Conservation (phyloP, 2,888 invertebrate genomes). For the Zaprionus bogoriensis region DNA sequence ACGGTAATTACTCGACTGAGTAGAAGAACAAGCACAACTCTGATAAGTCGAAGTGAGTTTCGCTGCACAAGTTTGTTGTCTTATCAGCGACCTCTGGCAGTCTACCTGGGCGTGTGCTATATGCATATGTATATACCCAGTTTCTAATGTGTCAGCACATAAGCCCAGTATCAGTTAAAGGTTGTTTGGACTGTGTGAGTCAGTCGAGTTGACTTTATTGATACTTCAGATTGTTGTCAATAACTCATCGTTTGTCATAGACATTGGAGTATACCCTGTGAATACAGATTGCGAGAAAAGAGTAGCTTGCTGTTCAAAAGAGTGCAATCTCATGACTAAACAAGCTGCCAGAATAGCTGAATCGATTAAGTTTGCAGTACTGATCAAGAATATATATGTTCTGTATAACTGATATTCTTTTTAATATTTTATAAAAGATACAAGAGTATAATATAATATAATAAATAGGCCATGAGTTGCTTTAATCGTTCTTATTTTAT, state of each 20-base stretch:
- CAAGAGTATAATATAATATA: no score
- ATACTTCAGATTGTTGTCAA: not conserved
- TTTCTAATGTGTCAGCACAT: not conserved
- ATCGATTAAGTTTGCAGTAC: not conserved
- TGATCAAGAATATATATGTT: not conserved
- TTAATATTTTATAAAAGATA: no score
- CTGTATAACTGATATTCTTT: no score
- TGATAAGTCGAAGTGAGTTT: conserved; percentile 31
- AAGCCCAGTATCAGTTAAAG: not conserved
- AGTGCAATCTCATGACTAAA: not conserved
- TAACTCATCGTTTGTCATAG: conserved; percentile 3
- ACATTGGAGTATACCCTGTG: not conserved
- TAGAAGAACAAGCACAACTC: conserved; percentile 21
- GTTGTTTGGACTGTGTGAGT: conserved; percentile 16
- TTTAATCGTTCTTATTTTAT: no score
- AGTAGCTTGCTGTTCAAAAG: no score
- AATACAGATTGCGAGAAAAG: no score
- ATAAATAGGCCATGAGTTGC: no score
- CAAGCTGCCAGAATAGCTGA: not conserved
- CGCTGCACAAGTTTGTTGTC: conserved; percentile 17
- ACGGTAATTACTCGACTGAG: conserved; percentile 42
- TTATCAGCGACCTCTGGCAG: conserved; percentile 31
- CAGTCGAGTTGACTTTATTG: conserved; percentile 7
- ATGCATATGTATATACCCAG: not conserved
- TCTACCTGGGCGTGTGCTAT: not conserved